Evolutionary conservation across 2,888 invertebrate genomes (phyloP).

Genomic region (Tipula helvola): DNA sequence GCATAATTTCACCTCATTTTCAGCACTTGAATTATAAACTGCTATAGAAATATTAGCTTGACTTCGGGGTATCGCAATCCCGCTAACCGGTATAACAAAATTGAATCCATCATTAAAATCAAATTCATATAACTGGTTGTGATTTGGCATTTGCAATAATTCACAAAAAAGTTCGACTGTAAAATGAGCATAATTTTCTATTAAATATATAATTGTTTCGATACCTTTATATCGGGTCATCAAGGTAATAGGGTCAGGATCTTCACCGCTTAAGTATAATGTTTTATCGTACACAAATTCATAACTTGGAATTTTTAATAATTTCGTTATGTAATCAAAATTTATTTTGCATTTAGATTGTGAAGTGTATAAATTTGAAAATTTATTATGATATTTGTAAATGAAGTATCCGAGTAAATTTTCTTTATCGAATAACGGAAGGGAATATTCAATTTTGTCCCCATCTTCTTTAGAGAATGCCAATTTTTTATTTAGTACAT

Average conservation of each 20-base stretch:
- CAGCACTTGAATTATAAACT: not conserved
- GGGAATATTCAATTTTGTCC: not conserved
- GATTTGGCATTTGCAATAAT: not conserved
- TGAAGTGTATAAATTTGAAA: not conserved
- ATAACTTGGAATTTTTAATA: not conserved
- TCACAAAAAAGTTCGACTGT: not conserved
- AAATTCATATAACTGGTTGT: not conserved
- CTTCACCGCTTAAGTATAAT: not conserved
- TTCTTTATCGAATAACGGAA: not conserved
- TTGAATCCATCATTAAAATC: not conserved
- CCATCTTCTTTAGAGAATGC: not conserved
- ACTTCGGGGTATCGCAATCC: not conserved
- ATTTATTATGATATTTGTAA: not conserved
- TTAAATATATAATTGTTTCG: not conserved
- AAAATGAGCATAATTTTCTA: not conserved
- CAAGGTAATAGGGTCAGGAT: not conserved
- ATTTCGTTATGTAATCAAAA: not conserved
- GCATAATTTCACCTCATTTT: not conserved
- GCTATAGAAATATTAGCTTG: not conserved
- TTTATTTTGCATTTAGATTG: not conserved
- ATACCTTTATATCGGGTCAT: not conserved
- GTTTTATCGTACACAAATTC: not conserved
- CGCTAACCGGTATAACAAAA: not conserved
- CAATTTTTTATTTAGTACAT: not conserved
- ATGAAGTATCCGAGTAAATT: not conserved